These are phyloP conservation scores for Stenotaenia linearis DNA, from an alignment of 2,888 invertebrate species.

Conservation along the genomic window DNA sequence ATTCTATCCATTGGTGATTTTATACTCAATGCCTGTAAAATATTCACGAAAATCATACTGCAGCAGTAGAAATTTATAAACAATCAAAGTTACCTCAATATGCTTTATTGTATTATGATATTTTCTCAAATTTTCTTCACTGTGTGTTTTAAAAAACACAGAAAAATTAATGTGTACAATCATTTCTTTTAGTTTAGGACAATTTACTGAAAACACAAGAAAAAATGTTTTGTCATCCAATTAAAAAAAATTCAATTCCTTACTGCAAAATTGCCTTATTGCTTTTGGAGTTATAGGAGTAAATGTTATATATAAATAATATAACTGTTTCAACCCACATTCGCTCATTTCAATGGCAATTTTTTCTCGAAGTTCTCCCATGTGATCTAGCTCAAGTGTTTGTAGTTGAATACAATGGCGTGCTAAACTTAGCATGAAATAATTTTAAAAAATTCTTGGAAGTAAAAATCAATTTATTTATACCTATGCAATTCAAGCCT, in stretches of 20 bases:
- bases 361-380: neutral
- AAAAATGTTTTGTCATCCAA: neutral
- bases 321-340: neutral
- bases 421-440: neutral
- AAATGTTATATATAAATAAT: neutral
- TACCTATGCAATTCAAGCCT: neutral
- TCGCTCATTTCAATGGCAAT: neutral
- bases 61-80: neutral
- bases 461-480: neutral
- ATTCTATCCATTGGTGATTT: neutral
- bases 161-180: neutral
- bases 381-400: neutral
- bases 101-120: neutral
- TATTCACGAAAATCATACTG: neutral
- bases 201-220: neutral
- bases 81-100: neutral
- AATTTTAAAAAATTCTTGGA: neutral
- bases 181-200: neutral
- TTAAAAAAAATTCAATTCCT: no score
- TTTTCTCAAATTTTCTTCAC: neutral
- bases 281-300: slow-evolving; percentile 2
- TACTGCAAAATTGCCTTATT: neutral
- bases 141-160: neutral
- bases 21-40: neutral
- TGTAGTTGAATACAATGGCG: neutral